Conservation (phyloP, 2,888 invertebrate species). For the Torymus auratus region DNA sequence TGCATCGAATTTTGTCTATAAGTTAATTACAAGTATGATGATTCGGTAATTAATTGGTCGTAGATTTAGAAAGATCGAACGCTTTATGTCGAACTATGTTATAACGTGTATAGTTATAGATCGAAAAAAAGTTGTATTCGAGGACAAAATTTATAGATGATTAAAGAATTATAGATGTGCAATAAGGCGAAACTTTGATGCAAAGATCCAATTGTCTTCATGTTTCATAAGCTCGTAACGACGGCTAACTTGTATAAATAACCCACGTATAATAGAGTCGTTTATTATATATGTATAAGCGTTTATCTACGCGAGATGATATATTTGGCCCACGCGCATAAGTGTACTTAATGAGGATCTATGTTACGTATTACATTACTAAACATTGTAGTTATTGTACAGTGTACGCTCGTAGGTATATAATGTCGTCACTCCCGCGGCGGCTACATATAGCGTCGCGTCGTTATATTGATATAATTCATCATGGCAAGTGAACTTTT, state of each 20-base stretch:
- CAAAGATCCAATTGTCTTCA: not conserved
- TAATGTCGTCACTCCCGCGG: conserved; percentile 18
- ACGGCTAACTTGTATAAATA: conserved; percentile 37
- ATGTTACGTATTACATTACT: conserved; percentile 10
- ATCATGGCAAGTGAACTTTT: not conserved
- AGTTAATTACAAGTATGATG: too few species aligned
- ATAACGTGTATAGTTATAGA: too few species aligned
- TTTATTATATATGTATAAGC: conserved; percentile 13
- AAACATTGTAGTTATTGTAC: conserved; percentile 43
- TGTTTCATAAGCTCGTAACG: conserved; percentile 20
- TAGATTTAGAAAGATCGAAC: too few species aligned
- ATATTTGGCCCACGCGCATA: conserved; percentile 9
- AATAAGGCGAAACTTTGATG: not conserved
- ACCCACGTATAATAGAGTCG: not conserved
- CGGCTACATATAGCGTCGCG: not conserved
- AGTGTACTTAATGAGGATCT: conserved; percentile 13
- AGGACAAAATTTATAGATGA: too few species aligned
- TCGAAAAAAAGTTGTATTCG: too few species aligned
- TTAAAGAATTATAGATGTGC: too few species aligned
- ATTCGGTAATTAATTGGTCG: too few species aligned
- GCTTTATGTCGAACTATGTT: too few species aligned
- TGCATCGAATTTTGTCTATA: conserved; percentile 9
- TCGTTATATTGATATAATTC: not conserved
- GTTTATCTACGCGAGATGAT: not conserved
- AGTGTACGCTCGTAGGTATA: conserved; percentile 23